These are phyloP conservation scores for Euura lappo DNA, from an alignment of 1,140 invertebrate species.

Conservation along the genomic window DNA sequence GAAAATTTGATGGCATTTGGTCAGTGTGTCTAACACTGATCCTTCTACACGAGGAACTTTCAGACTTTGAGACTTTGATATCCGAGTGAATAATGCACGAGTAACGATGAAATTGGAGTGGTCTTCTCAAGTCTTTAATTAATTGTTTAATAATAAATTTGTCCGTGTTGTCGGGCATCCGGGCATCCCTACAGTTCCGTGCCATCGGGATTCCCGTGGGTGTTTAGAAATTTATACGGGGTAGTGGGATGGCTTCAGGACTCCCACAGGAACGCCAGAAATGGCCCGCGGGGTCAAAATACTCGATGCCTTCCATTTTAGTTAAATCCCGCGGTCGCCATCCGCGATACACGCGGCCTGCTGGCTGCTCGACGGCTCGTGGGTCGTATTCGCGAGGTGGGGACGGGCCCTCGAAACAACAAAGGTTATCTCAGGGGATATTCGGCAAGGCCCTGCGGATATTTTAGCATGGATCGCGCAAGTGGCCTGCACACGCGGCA, in stretches of 20 bases:
- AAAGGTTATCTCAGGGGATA: background rate
- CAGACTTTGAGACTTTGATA: background rate
- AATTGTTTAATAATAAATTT: slow-evolving; percentile 38
- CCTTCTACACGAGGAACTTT: no score
- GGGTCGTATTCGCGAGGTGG: background rate
- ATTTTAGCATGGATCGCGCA: no score
- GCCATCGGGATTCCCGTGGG: background rate
- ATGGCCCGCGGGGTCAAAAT: slow-evolving; percentile 1
- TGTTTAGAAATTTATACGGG: background rate
- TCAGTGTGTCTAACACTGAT: no score
- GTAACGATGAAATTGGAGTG: background rate
- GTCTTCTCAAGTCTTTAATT: slow-evolving; percentile 31
- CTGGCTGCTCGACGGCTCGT: background rate
- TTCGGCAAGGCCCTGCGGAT: no score
- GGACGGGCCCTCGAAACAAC: background rate
- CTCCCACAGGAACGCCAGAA: background rate
- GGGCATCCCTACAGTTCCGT: background rate
- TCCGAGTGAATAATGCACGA: background rate
- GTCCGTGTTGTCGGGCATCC: background rate
- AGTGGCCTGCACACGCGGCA: no score
- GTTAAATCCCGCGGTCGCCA: background rate
- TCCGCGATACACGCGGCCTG: background rate
- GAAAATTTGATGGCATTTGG: no score
- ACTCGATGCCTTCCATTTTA: background rate
- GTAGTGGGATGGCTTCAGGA: background rate